These are phyloP conservation scores for Caranx melampygus DNA, from an alignment of 2,113 vertebrate genomes.

Conservation along the genomic window DNA sequence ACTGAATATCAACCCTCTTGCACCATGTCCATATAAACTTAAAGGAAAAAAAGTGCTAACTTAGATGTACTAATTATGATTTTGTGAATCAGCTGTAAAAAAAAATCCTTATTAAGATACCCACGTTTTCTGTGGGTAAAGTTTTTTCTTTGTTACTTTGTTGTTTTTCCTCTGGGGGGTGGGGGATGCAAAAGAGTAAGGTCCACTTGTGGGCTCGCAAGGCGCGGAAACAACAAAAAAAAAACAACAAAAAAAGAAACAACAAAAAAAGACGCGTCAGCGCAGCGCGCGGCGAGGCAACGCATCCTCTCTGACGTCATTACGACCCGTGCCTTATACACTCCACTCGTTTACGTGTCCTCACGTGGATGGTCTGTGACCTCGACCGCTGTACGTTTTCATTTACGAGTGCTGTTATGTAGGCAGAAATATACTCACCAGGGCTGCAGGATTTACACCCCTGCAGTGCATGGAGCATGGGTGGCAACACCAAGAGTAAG, in stretches of 20 bases:
- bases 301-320: slow-evolving; percentile 84
- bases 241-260: slow-evolving; percentile 30
- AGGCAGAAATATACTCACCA: slow-evolving; percentile 61
- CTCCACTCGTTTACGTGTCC: slow-evolving; percentile 87
- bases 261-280: slow-evolving; percentile 59
- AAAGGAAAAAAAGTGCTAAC: slow-evolving; percentile 86
- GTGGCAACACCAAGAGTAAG: slow-evolving; percentile 60
- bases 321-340: slow-evolving; percentile 89
- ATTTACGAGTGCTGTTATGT: slow-evolving; percentile 78
- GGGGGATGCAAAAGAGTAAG: slow-evolving; percentile 67
- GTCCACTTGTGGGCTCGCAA: slow-evolving; percentile 75
- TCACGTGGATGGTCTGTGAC: slow-evolving; percentile 82
- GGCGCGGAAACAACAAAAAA: slow-evolving; percentile 46
- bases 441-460: slow-evolving; percentile 53
- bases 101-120: slow-evolving; percentile 82
- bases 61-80: slow-evolving; percentile 88
- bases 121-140: slow-evolving; percentile 88
- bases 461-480: slow-evolving; percentile 52
- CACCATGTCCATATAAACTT: slow-evolving; percentile 82
- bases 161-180: slow-evolving; percentile 55
- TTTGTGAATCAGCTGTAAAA: slow-evolving; percentile 89
- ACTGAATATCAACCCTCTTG: slow-evolving; percentile 80
- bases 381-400: slow-evolving; percentile 81
- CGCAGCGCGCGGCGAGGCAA: slow-evolving; percentile 65
- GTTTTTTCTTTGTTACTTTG: slow-evolving; percentile 63